phyloP scores from a whole-genome alignment of 2,888 invertebrate species.

The Emmelina monodactyla region DNA sequence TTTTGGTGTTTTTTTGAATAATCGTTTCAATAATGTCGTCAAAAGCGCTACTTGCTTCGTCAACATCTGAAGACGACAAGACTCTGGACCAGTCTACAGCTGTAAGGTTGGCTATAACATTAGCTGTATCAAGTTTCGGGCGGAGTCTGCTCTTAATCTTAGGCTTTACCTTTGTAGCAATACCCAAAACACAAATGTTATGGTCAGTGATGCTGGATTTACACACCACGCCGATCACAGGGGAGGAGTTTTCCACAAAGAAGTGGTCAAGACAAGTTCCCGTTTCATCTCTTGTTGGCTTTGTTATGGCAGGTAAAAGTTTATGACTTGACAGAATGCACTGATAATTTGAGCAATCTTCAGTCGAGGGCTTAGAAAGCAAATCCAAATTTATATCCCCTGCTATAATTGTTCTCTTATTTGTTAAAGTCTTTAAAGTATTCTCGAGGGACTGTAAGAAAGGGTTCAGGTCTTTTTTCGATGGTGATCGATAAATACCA shows the following conservation, averaged over 20 bases:
- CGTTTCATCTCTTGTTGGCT: not conserved
- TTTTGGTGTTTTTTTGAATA: not conserved
- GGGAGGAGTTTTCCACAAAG: too few relatives aligned
- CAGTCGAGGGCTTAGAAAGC: not conserved
- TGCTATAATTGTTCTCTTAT: not conserved
- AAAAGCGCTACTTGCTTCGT: not conserved
- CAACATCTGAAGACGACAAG: not conserved
- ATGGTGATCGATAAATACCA: too few relatives aligned
- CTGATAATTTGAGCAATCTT: not conserved
- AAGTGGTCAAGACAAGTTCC: too few relatives aligned
- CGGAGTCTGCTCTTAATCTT: too few relatives aligned
- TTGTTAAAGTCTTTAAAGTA: not conserved
- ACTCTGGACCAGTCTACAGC: too few relatives aligned
- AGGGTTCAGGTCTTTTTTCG: not conserved
- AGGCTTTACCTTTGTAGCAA: too few relatives aligned
- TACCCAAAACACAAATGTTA: too few relatives aligned
- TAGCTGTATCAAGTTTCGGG: too few relatives aligned
- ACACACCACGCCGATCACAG: too few relatives aligned
- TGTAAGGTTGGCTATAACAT: too few relatives aligned
- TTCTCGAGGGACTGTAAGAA: not conserved
- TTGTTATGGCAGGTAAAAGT: conserved; percentile 1
- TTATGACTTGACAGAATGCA: not conserved
- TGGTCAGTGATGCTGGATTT: too few relatives aligned
- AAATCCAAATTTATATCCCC: conserved; percentile 1
- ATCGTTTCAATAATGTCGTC: not conserved